Evolutionary conservation across 2,888 invertebrate species (phyloP).

Genomic region (Argyresthia albistria): DNA sequence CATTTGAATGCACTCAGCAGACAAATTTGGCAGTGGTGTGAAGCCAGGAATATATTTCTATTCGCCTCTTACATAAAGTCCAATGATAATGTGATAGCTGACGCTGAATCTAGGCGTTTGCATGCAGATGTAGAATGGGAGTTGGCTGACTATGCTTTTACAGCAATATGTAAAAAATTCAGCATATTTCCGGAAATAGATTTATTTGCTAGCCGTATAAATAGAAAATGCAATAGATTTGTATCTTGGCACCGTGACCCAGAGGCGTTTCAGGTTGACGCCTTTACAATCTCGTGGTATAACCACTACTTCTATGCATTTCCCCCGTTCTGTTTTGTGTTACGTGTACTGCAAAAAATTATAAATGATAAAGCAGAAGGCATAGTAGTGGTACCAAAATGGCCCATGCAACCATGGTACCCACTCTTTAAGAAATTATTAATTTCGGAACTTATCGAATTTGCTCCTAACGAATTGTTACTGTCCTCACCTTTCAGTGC

Average conservation of each 20-base stretch:
- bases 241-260: background rate
- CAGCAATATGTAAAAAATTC: too few species aligned
- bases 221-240: background rate
- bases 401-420: slow-evolving; percentile 22
- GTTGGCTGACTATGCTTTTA: too few species aligned
- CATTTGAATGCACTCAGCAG: too few species aligned
- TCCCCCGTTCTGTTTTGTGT: background rate
- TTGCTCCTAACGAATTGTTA: slow-evolving; percentile 5
- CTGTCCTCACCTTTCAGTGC: slow-evolving; percentile 9
- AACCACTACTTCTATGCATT: background rate
- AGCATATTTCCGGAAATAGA: background rate
- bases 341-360: slow-evolving; percentile 19
- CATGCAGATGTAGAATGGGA: too few species aligned
- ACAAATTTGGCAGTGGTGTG: too few species aligned
- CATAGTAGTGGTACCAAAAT: slow-evolving; percentile 23
- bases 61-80: too few species aligned
- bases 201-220: background rate
- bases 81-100: too few species aligned
- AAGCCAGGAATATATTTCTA: too few species aligned
- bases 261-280: background rate
- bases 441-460: slow-evolving; percentile 6
- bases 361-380: slow-evolving; percentile 19
- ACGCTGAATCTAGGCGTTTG: too few species aligned
- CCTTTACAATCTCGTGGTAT: background rate
- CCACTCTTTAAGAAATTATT: slow-evolving; percentile 16